Conservation (phyloP, 2,797 vertebrate genomes). For the Pseudopleuronectes americanus region DNA sequence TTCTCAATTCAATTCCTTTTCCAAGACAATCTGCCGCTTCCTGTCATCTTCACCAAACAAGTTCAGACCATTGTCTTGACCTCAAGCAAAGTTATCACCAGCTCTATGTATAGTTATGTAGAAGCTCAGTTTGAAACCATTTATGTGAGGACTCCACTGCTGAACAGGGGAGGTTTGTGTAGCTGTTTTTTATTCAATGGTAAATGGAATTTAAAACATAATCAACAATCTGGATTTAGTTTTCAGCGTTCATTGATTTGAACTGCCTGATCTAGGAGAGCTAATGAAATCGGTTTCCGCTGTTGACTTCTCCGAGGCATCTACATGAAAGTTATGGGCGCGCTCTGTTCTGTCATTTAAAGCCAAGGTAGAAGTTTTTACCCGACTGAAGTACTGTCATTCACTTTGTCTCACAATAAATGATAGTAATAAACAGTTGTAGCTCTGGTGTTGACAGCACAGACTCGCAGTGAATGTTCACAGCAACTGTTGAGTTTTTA, state of each 20-base stretch:
- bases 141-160: slow-evolving; percentile 28
- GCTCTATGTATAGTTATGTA: slow-evolving; percentile 28
- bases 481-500: slow-evolving; percentile 24
- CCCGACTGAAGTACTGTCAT: neutral
- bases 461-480: slow-evolving; percentile 19
- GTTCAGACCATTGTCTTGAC: neutral
- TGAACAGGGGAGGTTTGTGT: slow-evolving; percentile 45
- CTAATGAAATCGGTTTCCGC: slow-evolving; percentile 45
- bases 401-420: slow-evolving; percentile 20
- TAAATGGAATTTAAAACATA: slow-evolving; percentile 60
- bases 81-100: slow-evolving; percentile 2
- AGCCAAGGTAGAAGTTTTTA: neutral
- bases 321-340: slow-evolving; percentile 11
- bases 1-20: neutral
- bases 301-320: slow-evolving; percentile 48
- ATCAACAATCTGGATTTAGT: slow-evolving; percentile 55
- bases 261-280: slow-evolving; percentile 39
- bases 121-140: slow-evolving; percentile 44
- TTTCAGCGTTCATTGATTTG: slow-evolving; percentile 39
- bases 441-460: slow-evolving; percentile 26
- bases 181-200: slow-evolving; percentile 49
- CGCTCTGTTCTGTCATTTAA: slow-evolving; percentile 14
- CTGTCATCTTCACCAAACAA: neutral
- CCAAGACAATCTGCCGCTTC: neutral
- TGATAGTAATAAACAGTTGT: slow-evolving; percentile 12